phyloP scores from a whole-genome alignment of 2,888 invertebrate genomes.

The Oasisia sp. region DNA sequence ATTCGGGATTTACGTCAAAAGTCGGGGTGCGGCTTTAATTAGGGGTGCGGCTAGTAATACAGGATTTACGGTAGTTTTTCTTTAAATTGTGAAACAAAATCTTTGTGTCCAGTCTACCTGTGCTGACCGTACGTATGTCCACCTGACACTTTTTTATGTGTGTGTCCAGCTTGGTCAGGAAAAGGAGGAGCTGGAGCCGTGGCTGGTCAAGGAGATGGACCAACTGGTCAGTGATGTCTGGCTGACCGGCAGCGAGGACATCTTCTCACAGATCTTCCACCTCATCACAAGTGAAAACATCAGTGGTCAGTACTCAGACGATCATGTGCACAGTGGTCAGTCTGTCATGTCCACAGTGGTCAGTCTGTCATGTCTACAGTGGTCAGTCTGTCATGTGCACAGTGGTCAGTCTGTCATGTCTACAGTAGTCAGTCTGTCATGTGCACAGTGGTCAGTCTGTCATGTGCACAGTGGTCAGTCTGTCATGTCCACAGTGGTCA shows the following conservation, averaged over 20 bases:
- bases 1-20: too few relatives aligned
- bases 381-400: too few relatives aligned
- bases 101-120: not conserved
- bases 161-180: slow-evolving; percentile 58
- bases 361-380: too few relatives aligned
- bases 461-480: too few relatives aligned
- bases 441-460: too few relatives aligned
- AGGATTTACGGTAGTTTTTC: too few relatives aligned
- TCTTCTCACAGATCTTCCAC: slow-evolving; percentile 80
- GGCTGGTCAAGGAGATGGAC: slow-evolving; percentile 75
- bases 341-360: not conserved
- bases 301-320: slow-evolving; percentile 66
- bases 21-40: too few relatives aligned
- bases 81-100: too few relatives aligned
- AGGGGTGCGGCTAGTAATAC: too few relatives aligned
- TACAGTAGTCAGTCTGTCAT: too few relatives aligned
- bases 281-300: slow-evolving; percentile 83
- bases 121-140: not conserved
- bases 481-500: too few relatives aligned
- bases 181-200: slow-evolving; percentile 69
- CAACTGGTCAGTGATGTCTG: slow-evolving; percentile 75
- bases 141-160: slow-evolving; percentile 38
- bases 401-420: too few relatives aligned
- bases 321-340: not conserved
- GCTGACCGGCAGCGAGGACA: slow-evolving; percentile 73